Evolutionary conservation across 2,888 invertebrate genomes (phyloP), one percentile per base, ranked within the genome.

Genomic region (Meloe dianella): DNA sequence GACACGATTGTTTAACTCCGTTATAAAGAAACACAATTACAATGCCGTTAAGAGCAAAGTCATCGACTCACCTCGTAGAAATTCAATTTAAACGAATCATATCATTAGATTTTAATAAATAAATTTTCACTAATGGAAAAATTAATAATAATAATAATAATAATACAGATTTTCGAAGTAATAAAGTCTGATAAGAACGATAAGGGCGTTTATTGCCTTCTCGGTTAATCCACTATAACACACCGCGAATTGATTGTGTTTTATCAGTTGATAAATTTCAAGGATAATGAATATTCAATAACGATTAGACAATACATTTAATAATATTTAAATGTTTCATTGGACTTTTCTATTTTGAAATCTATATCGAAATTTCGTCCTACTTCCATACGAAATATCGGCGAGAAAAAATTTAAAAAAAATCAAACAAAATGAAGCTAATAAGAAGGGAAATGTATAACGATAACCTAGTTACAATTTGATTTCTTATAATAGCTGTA

Each of bases 11-110:
- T 78, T 79, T 74, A 74, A 72, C 75, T 76, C 80, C 80, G 80
- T 80, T 80, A 80, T 80, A 72, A 79, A 75, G 47, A 76, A 78
- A 78, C 78, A 78, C 75, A 77, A 77, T 73, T 71, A 71, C 73
- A 74, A 72, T 81, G 78, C 82, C 81, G 82, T 82, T 82, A 82
- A 81, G 80, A 80, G 80, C 80, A 80, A 81, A 81, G 81, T 77
- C 82, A 81, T 81, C 78, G 80, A 78, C 77, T 80, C 78, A 81
- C 80, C 79, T 80, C 77, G 47, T 47, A 74, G 73, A 71, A 67
- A 71, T 73, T 69, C 74, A 71, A 73, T 75, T 72, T 69, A 74
- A 73, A 38, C 38, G 14, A 38, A 38, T 38, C 38, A 14, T 38
- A 38, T 38, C 38, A 7, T 2, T 61, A 60, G 8, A 54, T 54